phyloP scores from a whole-genome alignment of 2,113 vertebrate genomes.

The Cavia porcellus region DNA sequence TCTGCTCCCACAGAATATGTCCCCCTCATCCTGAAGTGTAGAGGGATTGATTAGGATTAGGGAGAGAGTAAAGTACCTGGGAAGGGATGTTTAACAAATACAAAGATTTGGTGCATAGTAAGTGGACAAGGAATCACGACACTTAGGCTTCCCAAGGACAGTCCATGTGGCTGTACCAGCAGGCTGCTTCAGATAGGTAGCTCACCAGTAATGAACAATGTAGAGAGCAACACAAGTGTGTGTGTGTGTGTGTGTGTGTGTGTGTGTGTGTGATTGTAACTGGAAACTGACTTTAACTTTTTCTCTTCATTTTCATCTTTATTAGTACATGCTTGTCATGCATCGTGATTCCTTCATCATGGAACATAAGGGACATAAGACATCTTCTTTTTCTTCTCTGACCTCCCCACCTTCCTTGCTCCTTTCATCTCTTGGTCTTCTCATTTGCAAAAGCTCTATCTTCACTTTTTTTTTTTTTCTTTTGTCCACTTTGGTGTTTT shows the following conservation, averaged over 20 bases:
- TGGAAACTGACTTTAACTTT: neutral
- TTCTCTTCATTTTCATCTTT: neutral
- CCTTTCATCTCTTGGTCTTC: neutral
- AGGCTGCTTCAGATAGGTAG: neutral
- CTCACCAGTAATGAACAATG: neutral
- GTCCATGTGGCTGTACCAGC: accelerated
- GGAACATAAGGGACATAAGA: neutral
- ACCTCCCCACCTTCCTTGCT: neutral
- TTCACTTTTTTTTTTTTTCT: neutral
- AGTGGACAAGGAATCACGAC: neutral
- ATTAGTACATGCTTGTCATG: neutral
- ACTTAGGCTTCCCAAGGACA: neutral
- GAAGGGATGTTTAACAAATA: neutral
- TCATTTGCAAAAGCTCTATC: neutral
- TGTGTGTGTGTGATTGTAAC: neutral
- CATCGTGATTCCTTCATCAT: neutral
- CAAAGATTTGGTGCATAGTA: neutral
- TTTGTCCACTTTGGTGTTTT: neutral
- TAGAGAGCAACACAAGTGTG: neutral
- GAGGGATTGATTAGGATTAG: slow-evolving; percentile 12
- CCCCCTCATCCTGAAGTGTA: slow-evolving; percentile 25
- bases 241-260: neutral
- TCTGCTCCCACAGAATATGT: neutral
- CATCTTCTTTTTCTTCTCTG: neutral
- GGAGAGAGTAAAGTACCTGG: neutral